These are phyloP conservation scores for Tenthredo mesomela DNA, from an alignment of 2,888 invertebrate genomes.

Conservation along the genomic window DNA sequence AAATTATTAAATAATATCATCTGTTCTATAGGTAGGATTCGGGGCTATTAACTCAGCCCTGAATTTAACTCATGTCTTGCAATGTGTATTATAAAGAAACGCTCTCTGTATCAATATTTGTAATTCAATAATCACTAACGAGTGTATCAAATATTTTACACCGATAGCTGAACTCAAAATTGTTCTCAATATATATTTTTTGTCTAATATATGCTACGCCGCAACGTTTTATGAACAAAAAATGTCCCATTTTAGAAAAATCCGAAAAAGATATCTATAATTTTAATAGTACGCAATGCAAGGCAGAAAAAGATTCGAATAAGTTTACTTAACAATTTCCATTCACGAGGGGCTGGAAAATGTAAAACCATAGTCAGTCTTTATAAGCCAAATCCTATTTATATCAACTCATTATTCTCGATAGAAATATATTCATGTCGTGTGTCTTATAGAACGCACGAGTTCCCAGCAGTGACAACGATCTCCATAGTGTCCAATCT, in stretches of 20 bases:
- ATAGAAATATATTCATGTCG: constrained; percentile 69
- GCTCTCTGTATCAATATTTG: neutral
- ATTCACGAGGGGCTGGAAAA: constrained; percentile 12
- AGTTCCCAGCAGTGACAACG: constrained; percentile 61
- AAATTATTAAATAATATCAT: constrained; percentile 4
- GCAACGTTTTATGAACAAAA: neutral
- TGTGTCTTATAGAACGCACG: constrained; percentile 15
- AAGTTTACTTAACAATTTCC: constrained; percentile 12
- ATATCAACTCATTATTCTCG: neutral
- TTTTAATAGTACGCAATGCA: neutral
- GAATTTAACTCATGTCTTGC: neutral
- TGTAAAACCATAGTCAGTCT: constrained; percentile 49
- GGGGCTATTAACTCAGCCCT: neutral
- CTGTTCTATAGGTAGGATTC: neutral
- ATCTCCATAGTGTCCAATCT: constrained; percentile 74
- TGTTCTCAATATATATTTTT: neutral
- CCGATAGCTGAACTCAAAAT: neutral
- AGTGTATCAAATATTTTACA: neutral
- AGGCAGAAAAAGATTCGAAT: constrained; percentile 29
- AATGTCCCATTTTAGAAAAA: neutral
- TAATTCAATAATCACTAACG: neutral
- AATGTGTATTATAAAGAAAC: neutral
- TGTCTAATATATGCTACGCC: constrained; percentile 16
- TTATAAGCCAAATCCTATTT: neutral
- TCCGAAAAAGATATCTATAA: neutral